These are phyloP conservation scores for Semaprochilodus insignis DNA, from an alignment of 2,797 vertebrate genomes.

Conservation along the genomic window DNA sequence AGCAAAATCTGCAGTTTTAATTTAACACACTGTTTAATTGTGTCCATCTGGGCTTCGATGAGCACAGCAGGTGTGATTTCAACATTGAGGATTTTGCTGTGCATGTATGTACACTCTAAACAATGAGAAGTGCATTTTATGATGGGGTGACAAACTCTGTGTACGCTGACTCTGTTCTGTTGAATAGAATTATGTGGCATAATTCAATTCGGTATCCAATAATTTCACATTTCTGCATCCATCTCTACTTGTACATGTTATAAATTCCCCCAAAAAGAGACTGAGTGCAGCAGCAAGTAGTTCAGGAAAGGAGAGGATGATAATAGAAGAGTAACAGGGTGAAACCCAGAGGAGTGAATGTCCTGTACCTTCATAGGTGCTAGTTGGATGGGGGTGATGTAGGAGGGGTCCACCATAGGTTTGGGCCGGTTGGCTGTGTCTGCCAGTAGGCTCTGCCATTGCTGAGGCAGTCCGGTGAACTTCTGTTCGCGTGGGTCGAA, in stretches of 20 bases:
- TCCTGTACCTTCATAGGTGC: conserved; percentile 95
- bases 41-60: neutral
- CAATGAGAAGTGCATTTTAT: neutral
- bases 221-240: neutral
- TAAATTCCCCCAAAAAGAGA: neutral
- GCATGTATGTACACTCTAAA: neutral
- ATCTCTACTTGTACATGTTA: neutral
- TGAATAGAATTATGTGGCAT: too few relatives aligned
- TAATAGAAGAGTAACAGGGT: neutral
- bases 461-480: conserved; percentile 95
- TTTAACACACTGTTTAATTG: neutral
- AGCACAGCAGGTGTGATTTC: neutral
- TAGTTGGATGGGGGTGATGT: conserved; percentile 97
- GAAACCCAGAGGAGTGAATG: neutral
- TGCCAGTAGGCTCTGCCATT: conserved; percentile 97
- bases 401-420: conserved; percentile 98
- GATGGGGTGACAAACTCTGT: too few relatives aligned
- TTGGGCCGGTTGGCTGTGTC: conserved; percentile 96
- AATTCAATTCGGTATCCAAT: too few relatives aligned
- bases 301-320: neutral
- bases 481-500: conserved; percentile 96
- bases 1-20: neutral
- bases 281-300: neutral
- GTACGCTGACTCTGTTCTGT: too few relatives aligned
- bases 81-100: neutral